A percentile compares a stretch with the other conserved stretches of the same genome.
phyloP scores from a whole-genome alignment of 37 sponge, comb jelly and placozoan genomes.

The Oopsacas minuta region DNA sequence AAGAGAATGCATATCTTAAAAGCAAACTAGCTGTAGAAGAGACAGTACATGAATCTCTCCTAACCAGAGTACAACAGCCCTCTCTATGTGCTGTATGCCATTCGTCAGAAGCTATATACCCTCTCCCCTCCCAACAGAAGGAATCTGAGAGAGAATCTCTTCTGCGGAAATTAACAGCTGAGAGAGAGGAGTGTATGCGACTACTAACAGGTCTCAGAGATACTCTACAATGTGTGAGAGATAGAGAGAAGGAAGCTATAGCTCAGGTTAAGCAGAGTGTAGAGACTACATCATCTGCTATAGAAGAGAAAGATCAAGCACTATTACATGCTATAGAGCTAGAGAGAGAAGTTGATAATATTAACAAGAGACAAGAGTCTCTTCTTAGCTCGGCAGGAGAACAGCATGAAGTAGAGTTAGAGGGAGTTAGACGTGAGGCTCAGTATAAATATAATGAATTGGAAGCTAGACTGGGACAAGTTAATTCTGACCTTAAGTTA shows the following conservation, averaged over 20 bases:
- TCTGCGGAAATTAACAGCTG: conserved; percentile 17
- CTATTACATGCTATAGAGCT: background rate
- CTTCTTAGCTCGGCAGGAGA: background rate
- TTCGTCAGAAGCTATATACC: background rate
- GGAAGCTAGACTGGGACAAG: background rate
- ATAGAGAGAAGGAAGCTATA: background rate
- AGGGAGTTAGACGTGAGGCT: background rate
- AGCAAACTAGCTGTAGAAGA: conserved; percentile 6
- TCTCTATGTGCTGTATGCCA: conserved; percentile 2
- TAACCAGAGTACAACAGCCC: background rate
- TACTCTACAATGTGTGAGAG: background rate
- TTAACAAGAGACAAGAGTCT: background rate
- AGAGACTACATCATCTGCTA: background rate
- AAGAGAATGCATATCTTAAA: background rate
- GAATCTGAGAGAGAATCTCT: background rate
- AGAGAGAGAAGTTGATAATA: background rate
- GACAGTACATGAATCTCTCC: background rate
- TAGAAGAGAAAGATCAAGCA: background rate
- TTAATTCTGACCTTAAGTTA: background rate
- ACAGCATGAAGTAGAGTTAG: background rate
- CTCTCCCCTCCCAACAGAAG: background rate
- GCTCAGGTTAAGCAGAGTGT: background rate
- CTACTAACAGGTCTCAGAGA: conserved; percentile 2
- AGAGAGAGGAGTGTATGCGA: background rate
- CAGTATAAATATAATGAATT: background rate